Conservation (phyloP, 2,113 vertebrate species). For the Spermophilus dauricus region DNA sequence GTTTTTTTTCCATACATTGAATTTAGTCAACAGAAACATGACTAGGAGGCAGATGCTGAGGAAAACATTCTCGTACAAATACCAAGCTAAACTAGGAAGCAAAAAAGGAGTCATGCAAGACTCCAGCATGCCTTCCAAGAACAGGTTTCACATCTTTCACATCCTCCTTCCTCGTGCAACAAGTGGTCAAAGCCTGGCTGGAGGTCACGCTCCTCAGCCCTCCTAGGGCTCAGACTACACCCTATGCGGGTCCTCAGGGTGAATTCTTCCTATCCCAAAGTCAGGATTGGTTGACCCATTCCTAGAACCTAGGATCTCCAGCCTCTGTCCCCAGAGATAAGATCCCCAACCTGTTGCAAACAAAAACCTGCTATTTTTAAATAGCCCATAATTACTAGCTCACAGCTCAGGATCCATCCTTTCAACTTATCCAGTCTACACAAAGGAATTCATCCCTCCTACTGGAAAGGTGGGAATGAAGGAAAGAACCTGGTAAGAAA, state of each 20-base stretch:
- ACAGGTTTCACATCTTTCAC: not conserved
- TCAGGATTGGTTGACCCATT: not conserved
- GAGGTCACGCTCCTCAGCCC: not conserved
- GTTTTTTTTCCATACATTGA: not conserved
- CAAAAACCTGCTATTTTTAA: not conserved
- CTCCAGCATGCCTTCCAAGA: not conserved
- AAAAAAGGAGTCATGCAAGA: not conserved
- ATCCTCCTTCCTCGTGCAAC: not conserved
- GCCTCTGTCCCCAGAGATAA: not conserved
- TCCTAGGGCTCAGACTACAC: not conserved
- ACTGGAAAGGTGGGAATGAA: not conserved
- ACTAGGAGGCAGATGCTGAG: not conserved
- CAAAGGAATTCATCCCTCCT: not conserved
- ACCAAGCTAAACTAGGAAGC: not conserved
- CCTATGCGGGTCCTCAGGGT: not conserved
- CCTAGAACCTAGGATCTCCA: not conserved
- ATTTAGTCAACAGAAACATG: not conserved
- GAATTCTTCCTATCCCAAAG: not conserved
- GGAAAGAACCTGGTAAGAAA: not conserved
- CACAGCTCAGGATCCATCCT: not conserved
- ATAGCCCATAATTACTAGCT: not conserved
- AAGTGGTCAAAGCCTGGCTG: conserved; percentile 25
- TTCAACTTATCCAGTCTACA: not conserved
- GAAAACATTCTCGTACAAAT: not conserved
- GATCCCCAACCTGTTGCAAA: not conserved